Evolutionary conservation across 2,797 vertebrate species (phyloP), one percentile per base, ranked within the genome.

Genomic region (Yasuhikotakia modesta): DNA sequence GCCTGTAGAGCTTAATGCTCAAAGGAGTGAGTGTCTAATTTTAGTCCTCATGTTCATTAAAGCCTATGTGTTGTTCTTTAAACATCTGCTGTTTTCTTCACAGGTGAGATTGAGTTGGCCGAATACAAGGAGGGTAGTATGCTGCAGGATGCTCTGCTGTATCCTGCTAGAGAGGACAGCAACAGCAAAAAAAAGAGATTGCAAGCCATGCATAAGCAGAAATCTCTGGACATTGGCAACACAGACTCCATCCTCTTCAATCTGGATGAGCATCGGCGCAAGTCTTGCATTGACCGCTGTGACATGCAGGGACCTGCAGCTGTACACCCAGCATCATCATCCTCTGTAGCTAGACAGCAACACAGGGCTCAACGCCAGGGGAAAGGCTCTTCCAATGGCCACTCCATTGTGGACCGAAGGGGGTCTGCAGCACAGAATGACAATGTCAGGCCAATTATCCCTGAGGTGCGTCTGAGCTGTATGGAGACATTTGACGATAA

Each of bases 31-130:
- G 95, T 88, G 85, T 83, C 64, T 57, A 12, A 6, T 79, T 78
- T 85, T 21, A 24, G 1, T 70, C 10, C 11, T 71, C 66, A 57
- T 45, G 30, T 45, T 27, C 6, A 14, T 22, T 39, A 8, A 53
- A 16, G 27, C 21, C 24, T 7, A 14, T 8, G 1, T 11, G 58
- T 48, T 21, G 12, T 17, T 27, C 32, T 6, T 50, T 50, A 4
- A n/a, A 3, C 16, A 12, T 24, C 27, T 65, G 12, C 65, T 46
- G 48, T 57, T 11, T 27, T 16, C 21, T 43, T 2, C 11, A 2
- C 82, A 97, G 98, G 97, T 95, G 97, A 99, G 89, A 97, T 99
- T 88, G 98, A 99, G 88, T 92, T 99, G 92, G 96, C 97, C 57
- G 97, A 99, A 90, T 98, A 97, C 89, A 95, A 95, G 84, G 98